A percentile compares a stretch with the other conserved stretches of the same genome.
Evolutionary conservation across 2,888 invertebrate species (phyloP).

Genomic region (Nysson spinosus): DNA sequence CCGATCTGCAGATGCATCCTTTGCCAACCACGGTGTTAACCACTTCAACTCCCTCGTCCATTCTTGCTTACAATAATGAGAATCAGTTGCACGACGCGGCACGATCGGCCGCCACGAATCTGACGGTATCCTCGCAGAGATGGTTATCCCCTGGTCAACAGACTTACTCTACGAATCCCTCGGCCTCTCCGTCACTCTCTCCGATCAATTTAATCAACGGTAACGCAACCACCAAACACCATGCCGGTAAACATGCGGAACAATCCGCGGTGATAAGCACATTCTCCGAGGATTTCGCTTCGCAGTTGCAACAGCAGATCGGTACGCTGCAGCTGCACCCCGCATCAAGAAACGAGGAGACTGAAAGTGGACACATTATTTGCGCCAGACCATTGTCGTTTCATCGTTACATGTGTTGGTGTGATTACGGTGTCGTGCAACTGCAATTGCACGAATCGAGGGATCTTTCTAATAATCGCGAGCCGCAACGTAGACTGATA

Average conservation of each 20-base stretch:
- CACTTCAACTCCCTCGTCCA: background rate
- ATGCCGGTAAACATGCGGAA: background rate
- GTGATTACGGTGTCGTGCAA: slow-evolving; percentile 36
- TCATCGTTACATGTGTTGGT: slow-evolving; percentile 75
- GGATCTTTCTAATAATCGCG: background rate
- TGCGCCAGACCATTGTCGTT: slow-evolving; percentile 74
- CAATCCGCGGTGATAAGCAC: background rate
- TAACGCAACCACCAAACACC: background rate
- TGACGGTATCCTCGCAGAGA: slow-evolving; percentile 13
- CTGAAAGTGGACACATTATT: slow-evolving; percentile 26
- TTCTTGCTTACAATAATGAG: slow-evolving; percentile 19
- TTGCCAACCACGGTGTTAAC: slow-evolving; percentile 15
- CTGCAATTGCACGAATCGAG: slow-evolving; percentile 28
- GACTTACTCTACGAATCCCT: background rate
- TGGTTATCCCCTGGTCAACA: slow-evolving; percentile 27
- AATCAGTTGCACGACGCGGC: slow-evolving; percentile 8
- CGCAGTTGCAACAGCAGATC: too few species aligned
- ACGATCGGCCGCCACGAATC: slow-evolving; percentile 15
- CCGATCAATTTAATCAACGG: background rate
- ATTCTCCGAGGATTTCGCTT: background rate
- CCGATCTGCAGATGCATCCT: slow-evolving; percentile 37
- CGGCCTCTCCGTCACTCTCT: background rate
- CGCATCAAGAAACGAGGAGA: slow-evolving; percentile 2
- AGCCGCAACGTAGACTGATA: background rate
- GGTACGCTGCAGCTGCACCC: background rate